phyloP scores from a whole-genome alignment of 2,888 invertebrate species.

The Cosmorhoe ocellata region DNA sequence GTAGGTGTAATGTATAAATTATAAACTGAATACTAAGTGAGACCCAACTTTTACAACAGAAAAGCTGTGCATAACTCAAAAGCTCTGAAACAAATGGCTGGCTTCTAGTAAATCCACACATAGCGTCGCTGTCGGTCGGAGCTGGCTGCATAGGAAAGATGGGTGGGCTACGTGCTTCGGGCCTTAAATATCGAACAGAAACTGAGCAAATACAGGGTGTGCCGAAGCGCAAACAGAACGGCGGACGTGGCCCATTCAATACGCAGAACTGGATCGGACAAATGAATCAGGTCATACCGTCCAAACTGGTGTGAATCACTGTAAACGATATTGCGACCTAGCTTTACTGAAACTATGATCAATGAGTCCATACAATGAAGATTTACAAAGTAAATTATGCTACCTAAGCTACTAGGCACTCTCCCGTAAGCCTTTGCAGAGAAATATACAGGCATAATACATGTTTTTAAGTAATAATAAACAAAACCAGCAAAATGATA shows the following conservation, averaged over 20 bases:
- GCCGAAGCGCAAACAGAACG: conserved; percentile 14
- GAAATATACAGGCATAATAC: too few relatives aligned
- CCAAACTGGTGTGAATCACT: conserved; percentile 11
- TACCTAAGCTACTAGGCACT: too few relatives aligned
- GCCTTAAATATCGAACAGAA: conserved; percentile 4
- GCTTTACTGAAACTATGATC: conserved; percentile 10
- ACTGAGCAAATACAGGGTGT: conserved; percentile 19
- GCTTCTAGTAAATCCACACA: background rate
- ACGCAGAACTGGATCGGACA: conserved; percentile 11
- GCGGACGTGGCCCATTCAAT: conserved; percentile 9
- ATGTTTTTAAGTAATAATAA: too few relatives aligned
- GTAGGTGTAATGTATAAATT: background rate
- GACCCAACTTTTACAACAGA: background rate
- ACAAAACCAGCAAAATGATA: too few relatives aligned
- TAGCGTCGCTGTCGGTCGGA: background rate
- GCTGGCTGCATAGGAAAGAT: background rate
- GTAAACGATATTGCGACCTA: conserved; percentile 8
- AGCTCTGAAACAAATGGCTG: conserved; percentile 1
- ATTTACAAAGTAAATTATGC: too few relatives aligned
- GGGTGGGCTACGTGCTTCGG: background rate
- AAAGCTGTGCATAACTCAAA: background rate
- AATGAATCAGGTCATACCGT: conserved; percentile 23
- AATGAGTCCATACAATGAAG: background rate
- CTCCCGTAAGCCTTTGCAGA: too few relatives aligned
- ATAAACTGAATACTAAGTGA: background rate